phyloP scores from a whole-genome alignment of 1,140 invertebrate species.

The Diprion similis region DNA sequence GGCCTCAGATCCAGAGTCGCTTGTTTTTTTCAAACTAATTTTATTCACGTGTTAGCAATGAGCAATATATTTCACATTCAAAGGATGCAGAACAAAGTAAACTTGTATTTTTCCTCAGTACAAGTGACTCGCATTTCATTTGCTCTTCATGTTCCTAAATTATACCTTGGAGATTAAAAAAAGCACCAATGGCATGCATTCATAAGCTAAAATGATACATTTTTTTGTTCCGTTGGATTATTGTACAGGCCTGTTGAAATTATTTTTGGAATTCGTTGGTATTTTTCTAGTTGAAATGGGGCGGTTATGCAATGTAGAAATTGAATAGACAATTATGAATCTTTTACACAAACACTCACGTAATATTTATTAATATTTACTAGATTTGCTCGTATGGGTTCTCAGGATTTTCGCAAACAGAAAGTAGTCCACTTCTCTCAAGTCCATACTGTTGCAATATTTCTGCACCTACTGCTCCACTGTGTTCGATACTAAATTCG shows the following conservation, averaged over 20 bases:
- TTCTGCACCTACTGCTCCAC: background rate
- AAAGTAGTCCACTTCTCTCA: background rate
- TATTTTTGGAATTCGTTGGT: background rate
- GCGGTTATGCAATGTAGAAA: background rate
- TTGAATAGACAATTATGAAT: background rate
- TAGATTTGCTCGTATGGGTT: background rate
- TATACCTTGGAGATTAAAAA: background rate
- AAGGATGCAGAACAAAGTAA: constrained; percentile 21
- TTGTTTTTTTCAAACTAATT: constrained; percentile 14
- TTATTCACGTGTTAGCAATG: constrained; percentile 23
- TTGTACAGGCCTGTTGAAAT: background rate
- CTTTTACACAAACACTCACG: background rate
- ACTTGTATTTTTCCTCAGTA: constrained; percentile 21
- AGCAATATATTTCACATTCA: constrained; percentile 32
- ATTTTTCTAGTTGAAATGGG: background rate
- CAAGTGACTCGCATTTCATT: background rate
- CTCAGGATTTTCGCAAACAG: background rate
- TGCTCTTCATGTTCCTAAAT: background rate
- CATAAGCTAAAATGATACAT: background rate
- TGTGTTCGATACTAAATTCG: background rate
- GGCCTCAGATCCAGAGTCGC: constrained; percentile 23
- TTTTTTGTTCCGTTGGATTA: no score
- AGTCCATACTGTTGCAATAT: background rate
- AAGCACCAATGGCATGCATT: background rate
- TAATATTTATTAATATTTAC: background rate